Evolutionary conservation across 2,888 invertebrate species (phyloP).

Genomic region (Agrotis exclamationis): DNA sequence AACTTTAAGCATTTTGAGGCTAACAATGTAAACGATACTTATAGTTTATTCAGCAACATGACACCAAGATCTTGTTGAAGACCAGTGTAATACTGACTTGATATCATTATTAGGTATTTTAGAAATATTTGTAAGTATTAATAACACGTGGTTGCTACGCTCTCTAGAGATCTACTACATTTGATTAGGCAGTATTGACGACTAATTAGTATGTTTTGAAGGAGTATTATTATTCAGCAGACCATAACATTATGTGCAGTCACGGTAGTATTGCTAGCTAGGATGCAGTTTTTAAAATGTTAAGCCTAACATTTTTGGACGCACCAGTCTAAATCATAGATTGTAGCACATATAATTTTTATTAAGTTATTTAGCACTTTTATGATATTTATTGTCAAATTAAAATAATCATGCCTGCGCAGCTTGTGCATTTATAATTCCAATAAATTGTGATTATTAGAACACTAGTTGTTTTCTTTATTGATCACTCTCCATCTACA

Average conservation of each 20-base stretch:
- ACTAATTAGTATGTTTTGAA: conserved; percentile 60
- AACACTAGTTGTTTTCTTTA: conserved; percentile 70
- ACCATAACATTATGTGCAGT: conserved; percentile 69
- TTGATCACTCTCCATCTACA: conserved; percentile 32
- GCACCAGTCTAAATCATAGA: conserved; percentile 88
- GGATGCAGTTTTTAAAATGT: conserved; percentile 73
- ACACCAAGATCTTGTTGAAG: conserved; percentile 53
- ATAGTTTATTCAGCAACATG: conserved; percentile 52
- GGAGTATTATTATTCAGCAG: conserved; percentile 63
- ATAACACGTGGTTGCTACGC: conserved; percentile 64
- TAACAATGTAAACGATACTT: conserved; percentile 45
- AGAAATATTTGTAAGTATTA: conserved; percentile 59
- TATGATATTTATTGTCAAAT: conserved; percentile 86
- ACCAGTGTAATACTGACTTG: conserved; percentile 60
- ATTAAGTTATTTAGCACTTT: conserved; percentile 87
- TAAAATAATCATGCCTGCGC: conserved; percentile 85
- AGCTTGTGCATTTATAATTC: conserved; percentile 90
- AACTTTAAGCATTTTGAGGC: conserved; percentile 77
- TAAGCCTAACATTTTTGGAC: conserved; percentile 78
- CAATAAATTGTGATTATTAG: conserved; percentile 90
- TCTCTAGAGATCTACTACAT: conserved; percentile 69
- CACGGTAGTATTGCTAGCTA: conserved; percentile 67
- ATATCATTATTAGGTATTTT: conserved; percentile 57
- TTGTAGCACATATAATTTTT: conserved; percentile 81
- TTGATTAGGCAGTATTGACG: conserved; percentile 56